phyloP scores from a whole-genome alignment of 1,140 invertebrate genomes.

The Danaus melanippus region DNA sequence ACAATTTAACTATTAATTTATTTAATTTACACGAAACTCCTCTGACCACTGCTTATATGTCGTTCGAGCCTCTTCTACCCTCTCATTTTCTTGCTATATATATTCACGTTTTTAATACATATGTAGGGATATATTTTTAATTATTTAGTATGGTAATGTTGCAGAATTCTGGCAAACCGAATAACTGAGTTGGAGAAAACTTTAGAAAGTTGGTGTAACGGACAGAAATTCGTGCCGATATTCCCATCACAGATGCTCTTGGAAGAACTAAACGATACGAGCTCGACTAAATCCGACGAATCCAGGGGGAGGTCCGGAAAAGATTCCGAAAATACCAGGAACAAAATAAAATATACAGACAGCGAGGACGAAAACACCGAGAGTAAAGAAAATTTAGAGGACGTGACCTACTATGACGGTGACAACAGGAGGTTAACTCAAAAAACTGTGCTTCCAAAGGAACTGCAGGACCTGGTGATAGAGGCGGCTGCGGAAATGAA shows the following conservation, averaged over 20 bases:
- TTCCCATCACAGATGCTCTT: conserved; percentile 68
- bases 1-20: too few relatives aligned
- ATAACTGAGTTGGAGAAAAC: conserved; percentile 67
- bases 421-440: conserved; percentile 25
- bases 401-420: conserved; percentile 26
- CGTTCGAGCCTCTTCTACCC: too few relatives aligned
- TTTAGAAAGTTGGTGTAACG: conserved; percentile 63
- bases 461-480: conserved; percentile 60
- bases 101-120: too few relatives aligned
- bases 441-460: conserved; percentile 53
- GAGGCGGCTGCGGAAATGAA: conserved; percentile 64
- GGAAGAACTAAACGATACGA: conserved; percentile 54
- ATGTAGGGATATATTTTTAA: not conserved
- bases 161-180: conserved; percentile 63
- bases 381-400: conserved; percentile 20
- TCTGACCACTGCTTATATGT: too few relatives aligned
- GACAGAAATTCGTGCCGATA: conserved; percentile 59
- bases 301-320: conserved; percentile 38
- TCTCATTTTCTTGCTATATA: too few relatives aligned
- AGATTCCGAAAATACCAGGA: conserved; percentile 23
- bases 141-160: too few relatives aligned
- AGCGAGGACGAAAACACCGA: conserved; percentile 35
- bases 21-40: too few relatives aligned
- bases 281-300: conserved; percentile 53
- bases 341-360: conserved; percentile 36